Percentiles rank a stretch among this genome's conserved stretches.
phyloP scores from a whole-genome alignment of 2,113 vertebrate genomes.

The Tragulus kanchil region DNA sequence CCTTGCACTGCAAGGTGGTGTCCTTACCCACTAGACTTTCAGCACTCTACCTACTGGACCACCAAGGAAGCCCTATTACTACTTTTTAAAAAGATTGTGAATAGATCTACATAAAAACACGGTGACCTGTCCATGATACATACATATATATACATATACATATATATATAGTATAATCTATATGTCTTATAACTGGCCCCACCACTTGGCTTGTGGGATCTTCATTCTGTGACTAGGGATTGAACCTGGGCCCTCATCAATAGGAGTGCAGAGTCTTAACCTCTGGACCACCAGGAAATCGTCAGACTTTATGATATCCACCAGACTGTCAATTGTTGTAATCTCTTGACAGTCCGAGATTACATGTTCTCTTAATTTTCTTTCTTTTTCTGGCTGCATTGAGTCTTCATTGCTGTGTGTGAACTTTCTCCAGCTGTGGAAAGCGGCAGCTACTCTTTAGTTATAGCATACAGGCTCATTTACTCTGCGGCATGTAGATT shows the following conservation, averaged over 20 bases:
- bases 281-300: background rate
- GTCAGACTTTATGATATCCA: too few species aligned
- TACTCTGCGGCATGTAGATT: background rate
- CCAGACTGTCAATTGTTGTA: background rate
- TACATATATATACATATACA: too few species aligned
- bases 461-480: background rate
- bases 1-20: too few species aligned
- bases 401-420: background rate
- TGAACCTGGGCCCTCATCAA: background rate
- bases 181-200: background rate
- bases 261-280: background rate
- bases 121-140: background rate
- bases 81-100: background rate
- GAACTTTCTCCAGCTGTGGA: background rate
- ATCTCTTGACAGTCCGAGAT: background rate
- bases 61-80: too few species aligned
- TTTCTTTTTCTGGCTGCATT: background rate
- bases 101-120: background rate
- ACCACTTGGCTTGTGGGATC: background rate
- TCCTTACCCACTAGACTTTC: too few species aligned
- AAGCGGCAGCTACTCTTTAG: fast-evolving
- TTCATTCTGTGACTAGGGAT: background rate
- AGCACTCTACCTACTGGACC: too few species aligned
- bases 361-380: background rate
- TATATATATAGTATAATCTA: background rate